Conservation (phyloP, 53 echinoderm and acorn worm genomes). For the Zoroaster sp. region DNA sequence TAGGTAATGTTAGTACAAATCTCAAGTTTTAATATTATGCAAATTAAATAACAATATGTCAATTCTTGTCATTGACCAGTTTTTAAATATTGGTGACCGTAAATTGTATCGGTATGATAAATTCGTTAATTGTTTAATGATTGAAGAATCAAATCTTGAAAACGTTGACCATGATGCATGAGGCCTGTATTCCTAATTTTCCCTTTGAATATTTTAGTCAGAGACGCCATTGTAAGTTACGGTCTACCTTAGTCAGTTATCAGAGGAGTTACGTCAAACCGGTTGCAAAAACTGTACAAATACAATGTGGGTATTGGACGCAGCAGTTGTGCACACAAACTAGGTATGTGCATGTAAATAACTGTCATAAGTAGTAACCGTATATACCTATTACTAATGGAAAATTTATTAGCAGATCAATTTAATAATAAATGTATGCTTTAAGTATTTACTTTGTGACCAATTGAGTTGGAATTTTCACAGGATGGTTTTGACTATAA, state of each 20-base stretch:
- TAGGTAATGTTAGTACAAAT: too few relatives aligned
- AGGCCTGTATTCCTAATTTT: too few relatives aligned
- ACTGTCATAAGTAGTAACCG: neutral
- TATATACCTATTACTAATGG: neutral
- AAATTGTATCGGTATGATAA: too few relatives aligned
- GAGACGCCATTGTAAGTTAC: conserved; percentile 61
- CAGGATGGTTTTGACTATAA: neutral
- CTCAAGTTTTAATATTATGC: too few relatives aligned
- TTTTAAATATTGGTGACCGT: too few relatives aligned
- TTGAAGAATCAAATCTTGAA: too few relatives aligned
- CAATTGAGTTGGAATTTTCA: too few relatives aligned
- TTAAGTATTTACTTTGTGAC: neutral
- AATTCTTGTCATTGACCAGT: too few relatives aligned
- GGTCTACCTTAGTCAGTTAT: conserved; percentile 30
- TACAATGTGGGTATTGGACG: conserved; percentile 61
- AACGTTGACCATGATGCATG: too few relatives aligned
- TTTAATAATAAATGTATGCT: neutral
- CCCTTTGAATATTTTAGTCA: neutral
- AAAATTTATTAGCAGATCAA: neutral
- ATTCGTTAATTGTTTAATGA: too few relatives aligned
- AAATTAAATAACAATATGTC: too few relatives aligned
- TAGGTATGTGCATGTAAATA: conserved; percentile 65
- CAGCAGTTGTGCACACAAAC: conserved; percentile 62
- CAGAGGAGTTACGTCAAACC: conserved; percentile 76
- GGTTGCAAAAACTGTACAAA: conserved; percentile 55